Base-by-base conservation (phyloP, 2,113 vertebrate species). In the Dasypus novemcinctus region DNA sequence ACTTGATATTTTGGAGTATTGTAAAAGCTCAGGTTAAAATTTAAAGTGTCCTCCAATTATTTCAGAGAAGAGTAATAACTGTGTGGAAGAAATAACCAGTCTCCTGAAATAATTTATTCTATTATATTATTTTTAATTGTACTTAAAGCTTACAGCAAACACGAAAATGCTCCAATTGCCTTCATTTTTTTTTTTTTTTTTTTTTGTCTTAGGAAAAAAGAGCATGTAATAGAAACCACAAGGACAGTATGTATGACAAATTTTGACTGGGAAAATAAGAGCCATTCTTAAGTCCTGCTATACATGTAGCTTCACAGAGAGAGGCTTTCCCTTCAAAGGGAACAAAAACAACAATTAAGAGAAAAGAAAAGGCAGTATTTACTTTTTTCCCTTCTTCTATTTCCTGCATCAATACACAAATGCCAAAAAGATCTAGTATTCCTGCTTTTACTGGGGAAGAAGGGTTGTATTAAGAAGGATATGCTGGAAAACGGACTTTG, bases 21-120 rank as follows among this genome's bases (percentile, higher is more conserved):
- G 90, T 54, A 2, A 90, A 80, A 94, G 83, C n/a, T 87, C 64
- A 57, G 5, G 25, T 76, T 49, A 95, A 95, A 94, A 61, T 59
- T 10, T 57, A 29, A 90, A 87, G 2, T 38, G 87, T 15, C 9
- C 43, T 94, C 80, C 29, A 78, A 4, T 92, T 87, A 85, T 85
- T 92, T 88, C 43, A 95, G 57, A 36, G 27, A 86, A 64, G 4
- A 95, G 41, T 36, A 21, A 86, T 71, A 96, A 88, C 21, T 87
- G 10, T 27, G 54, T 81, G n/a, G 38, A 87, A 95, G 12, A 84
- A 96, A 87, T 81, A 90, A 69, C 10, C 83, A 88, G 20, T 66
- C 76, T 92, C 43, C 31, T 90, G 31, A 92, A 95, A 88, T 74
- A 81, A 95, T 38, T 91, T 64, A 87, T 71, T 82, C 54, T 46